These are phyloP conservation scores for Malthinus flaveolus DNA, from an alignment of 2,888 invertebrate species.

Conservation along the genomic window DNA sequence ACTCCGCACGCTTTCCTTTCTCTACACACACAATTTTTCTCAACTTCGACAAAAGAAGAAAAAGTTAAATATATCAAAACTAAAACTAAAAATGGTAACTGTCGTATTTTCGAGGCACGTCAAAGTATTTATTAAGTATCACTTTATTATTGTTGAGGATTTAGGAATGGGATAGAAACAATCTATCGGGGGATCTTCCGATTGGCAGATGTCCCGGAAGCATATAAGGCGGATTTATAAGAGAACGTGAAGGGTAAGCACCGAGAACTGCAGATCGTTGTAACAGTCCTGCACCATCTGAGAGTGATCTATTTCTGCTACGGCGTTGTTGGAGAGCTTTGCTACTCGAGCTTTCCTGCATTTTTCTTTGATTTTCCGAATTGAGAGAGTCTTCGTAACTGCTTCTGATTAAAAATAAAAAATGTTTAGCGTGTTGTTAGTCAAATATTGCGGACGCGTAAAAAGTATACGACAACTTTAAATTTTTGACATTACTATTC, in stretches of 20 bases:
- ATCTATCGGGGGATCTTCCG: slow-evolving; percentile 13
- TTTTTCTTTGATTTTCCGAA: slow-evolving; percentile 60
- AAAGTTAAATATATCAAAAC: slow-evolving; percentile 1
- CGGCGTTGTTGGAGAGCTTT: slow-evolving; percentile 20
- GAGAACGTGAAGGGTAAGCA: slow-evolving; percentile 17
- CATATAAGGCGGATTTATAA: slow-evolving; percentile 16
- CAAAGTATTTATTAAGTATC: neutral
- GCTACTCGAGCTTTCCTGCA: slow-evolving; percentile 35
- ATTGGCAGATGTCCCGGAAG: slow-evolving; percentile 11
- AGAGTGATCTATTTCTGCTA: slow-evolving; percentile 20
- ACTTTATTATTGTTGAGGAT: slow-evolving; percentile 1
- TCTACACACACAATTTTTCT: too few relatives aligned
- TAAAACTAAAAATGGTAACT: slow-evolving; percentile 5
- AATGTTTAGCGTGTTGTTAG: slow-evolving; percentile 3
- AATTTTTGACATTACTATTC: too few relatives aligned
- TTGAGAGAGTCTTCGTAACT: slow-evolving; percentile 83
- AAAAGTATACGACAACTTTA: neutral
- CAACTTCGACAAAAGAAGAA: neutral
- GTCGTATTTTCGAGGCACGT: neutral
- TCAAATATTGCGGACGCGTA: neutral
- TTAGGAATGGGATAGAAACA: slow-evolving; percentile 11
- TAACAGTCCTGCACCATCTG: slow-evolving; percentile 15
- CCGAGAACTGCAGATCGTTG: slow-evolving; percentile 9
- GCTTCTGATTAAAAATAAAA: slow-evolving; percentile 29
- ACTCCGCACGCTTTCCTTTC: neutral